A percentile compares a stretch with the other conserved stretches of the same genome.
Evolutionary conservation across 2,888 invertebrate species (phyloP).

Genomic region (Ariolimax columbianus): DNA sequence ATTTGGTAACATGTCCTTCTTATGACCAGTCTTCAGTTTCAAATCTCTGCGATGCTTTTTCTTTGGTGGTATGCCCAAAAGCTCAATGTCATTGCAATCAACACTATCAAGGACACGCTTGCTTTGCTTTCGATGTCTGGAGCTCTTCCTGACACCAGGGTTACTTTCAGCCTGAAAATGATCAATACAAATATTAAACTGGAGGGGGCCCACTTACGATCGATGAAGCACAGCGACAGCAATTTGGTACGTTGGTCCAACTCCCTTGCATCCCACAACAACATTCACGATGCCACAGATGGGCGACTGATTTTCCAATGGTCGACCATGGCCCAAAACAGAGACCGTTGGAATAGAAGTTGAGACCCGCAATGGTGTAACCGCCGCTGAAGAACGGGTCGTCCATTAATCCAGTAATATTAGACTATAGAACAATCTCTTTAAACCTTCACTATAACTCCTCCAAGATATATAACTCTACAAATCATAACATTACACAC

Average conservation of each 20-base stretch:
- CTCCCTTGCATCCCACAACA: too few relatives aligned
- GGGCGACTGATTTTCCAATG: too few relatives aligned
- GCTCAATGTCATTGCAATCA: conserved; percentile 6
- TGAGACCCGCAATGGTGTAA: too few relatives aligned
- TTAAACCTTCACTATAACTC: background rate
- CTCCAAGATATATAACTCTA: background rate
- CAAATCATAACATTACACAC: too few relatives aligned
- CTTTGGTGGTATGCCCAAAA: background rate
- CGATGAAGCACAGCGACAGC: too few relatives aligned
- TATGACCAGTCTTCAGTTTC: background rate
- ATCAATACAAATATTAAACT: background rate
- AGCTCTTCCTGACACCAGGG: conserved; percentile 36
- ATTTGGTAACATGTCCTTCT: conserved; percentile 32
- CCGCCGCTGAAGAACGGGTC: too few relatives aligned
- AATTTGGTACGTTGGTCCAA: too few relatives aligned
- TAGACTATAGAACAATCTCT: background rate
- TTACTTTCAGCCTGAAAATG: conserved; percentile 13
- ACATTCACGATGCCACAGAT: too few relatives aligned
- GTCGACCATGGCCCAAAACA: too few relatives aligned
- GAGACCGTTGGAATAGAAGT: too few relatives aligned
- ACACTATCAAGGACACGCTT: conserved; percentile 39
- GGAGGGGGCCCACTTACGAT: background rate
- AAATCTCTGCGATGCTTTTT: conserved; percentile 32
- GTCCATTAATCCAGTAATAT: background rate
- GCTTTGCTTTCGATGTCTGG: conserved; percentile 41